Conservation (phyloP, 2,113 vertebrate genomes). For the Athene cunicularia region DNA sequence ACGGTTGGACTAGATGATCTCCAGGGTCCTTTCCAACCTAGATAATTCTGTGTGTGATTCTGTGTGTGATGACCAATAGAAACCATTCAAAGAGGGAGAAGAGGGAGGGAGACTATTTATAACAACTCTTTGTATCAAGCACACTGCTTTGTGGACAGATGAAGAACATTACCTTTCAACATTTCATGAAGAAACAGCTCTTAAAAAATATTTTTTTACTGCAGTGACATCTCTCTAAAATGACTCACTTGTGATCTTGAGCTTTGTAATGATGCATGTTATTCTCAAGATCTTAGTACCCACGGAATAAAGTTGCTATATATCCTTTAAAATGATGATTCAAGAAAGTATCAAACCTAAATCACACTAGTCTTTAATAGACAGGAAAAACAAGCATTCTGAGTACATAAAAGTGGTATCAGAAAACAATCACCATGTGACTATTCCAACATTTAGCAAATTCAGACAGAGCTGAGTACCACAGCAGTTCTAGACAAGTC, state of each 20-base stretch:
- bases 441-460: not conserved
- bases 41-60: too few relatives aligned
- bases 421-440: not conserved
- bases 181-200: constrained; percentile 15
- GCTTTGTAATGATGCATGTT: not conserved
- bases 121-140: constrained; percentile 42
- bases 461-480: not conserved
- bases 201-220: constrained; percentile 41
- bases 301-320: not conserved
- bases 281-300: not conserved
- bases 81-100: constrained; percentile 49
- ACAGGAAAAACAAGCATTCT: not conserved
- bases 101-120: constrained; percentile 20
- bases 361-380: not conserved
- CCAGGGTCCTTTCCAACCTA: too few relatives aligned
- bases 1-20: too few relatives aligned
- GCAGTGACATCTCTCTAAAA: not conserved
- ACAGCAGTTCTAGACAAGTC: not conserved
- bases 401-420: not conserved
- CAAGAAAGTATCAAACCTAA: not conserved
- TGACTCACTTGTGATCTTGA: constrained; percentile 46
- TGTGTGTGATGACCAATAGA: constrained; percentile 40
- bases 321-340: not conserved
- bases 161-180: constrained; percentile 55
- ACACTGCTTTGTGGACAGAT: constrained; percentile 58